A percentile compares a stretch with the other conserved stretches of the same genome.
Evolutionary conservation across 2,113 vertebrate genomes (phyloP).

Genomic region (Struthidea cinerea): DNA sequence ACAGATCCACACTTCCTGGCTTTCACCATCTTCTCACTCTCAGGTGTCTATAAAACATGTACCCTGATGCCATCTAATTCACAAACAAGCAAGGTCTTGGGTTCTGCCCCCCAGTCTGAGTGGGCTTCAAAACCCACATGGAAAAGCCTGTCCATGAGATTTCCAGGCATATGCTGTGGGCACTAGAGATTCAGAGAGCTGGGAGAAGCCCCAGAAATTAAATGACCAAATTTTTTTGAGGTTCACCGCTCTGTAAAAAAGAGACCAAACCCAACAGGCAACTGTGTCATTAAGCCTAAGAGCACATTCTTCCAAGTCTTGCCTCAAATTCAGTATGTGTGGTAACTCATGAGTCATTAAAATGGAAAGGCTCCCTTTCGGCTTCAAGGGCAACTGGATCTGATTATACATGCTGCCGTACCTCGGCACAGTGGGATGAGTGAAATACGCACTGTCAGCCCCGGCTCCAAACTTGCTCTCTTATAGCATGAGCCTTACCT

Average conservation of each 20-base stretch:
- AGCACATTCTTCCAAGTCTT: background rate
- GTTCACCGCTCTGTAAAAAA: background rate
- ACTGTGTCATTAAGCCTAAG: background rate
- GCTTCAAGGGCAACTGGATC: background rate
- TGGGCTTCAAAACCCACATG: background rate
- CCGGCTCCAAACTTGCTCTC: background rate
- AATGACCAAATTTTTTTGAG: background rate
- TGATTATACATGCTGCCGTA: background rate
- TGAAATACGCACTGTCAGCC: background rate
- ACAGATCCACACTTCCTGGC: background rate
- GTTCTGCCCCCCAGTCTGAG: background rate
- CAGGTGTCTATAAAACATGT: rapidly evolving
- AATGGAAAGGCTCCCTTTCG: background rate
- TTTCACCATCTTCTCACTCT: background rate
- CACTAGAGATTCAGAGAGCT: background rate
- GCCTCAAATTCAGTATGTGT: background rate
- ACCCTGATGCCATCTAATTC: background rate
- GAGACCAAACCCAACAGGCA: background rate
- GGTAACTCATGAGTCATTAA: background rate
- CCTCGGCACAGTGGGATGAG: background rate
- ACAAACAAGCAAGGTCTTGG: background rate
- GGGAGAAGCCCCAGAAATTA: background rate
- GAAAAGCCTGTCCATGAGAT: background rate
- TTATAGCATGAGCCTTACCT: background rate
- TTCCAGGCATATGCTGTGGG: background rate